Evolutionary conservation across 2,888 invertebrate species (phyloP), one percentile per base, ranked within the genome.

Genomic region (Epinotia demarniana): DNA sequence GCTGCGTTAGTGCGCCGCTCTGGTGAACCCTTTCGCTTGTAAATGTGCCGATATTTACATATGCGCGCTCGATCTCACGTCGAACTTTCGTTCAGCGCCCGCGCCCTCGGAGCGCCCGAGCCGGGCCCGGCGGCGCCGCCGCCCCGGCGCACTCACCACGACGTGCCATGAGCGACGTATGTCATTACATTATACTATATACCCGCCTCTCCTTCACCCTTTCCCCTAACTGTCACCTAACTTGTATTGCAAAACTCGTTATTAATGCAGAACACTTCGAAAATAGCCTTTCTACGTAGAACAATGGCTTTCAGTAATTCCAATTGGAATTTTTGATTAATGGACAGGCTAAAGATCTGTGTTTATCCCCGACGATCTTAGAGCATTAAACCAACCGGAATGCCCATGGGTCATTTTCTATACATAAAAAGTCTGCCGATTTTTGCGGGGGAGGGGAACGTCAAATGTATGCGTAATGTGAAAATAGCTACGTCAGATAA

Each of bases 11-110:
- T 92, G 93, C 92, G 92, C 92, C 93, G 92, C 92, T 93, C 91
- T 90, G 93, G 93, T 94, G 93, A 94, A 93, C 93, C 93, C 93
- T 93, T 93, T 94, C 93, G 93, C 93, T 93, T 92, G 93, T 93
- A 94, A 93, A 93, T 93, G 93, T 94, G 93, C 92, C 94, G 93
- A 93, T 94, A 94, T 94, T 94, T 93, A 93, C 93, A 93, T 93
- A 94, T 92, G 92, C 92, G 90, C 92, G 91, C 89, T 92, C 90
- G 92, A 90, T 91, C 90, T 93, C 88, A 90, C 91, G 89, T 90
- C 90, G 91, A 92, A 94, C 93, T 94, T 93, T 93, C 93, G 95
- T 95, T 91, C 91, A 86, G 90, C 89, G 90, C 88, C 87, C 86
- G 91, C 86, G 87, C 85, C 86, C 86, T 86, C 88, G 89, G 85